Evolutionary conservation across 2,797 vertebrate species (phyloP).

Genomic region (Megalops cyprinoides): DNA sequence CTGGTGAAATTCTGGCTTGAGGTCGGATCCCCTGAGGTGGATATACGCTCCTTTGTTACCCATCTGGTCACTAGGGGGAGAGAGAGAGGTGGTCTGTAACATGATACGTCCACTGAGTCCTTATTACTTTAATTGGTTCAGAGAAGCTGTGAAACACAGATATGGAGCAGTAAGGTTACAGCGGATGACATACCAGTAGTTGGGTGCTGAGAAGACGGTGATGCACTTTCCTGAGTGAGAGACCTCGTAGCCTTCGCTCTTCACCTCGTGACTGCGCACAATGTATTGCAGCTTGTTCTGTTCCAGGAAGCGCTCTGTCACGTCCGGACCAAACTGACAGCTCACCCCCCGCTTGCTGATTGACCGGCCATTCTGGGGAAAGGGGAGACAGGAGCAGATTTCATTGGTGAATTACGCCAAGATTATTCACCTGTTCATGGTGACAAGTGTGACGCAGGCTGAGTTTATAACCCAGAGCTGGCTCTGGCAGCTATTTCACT

Average conservation of each 20-base stretch:
- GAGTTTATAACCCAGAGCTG: too few species aligned
- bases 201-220: conserved; percentile 96
- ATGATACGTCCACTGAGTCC: too few species aligned
- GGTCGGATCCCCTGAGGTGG: conserved; percentile 90
- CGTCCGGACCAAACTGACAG: conserved; percentile 92
- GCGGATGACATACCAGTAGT: conserved; percentile 85
- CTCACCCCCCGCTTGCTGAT: conserved; percentile 92
- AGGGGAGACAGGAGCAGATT: too few species aligned
- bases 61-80: conserved; percentile 89
- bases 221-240: conserved; percentile 91
- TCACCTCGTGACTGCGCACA: conserved; percentile 93
- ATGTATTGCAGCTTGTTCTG: conserved; percentile 90
- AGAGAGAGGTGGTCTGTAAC: neutral
- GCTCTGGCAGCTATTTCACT: too few species aligned
- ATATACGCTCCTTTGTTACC: conserved; percentile 96
- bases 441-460: too few species aligned
- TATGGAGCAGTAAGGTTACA: neutral
- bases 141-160: neutral
- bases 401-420: too few species aligned
- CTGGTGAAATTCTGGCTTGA: conserved; percentile 88
- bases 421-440: too few species aligned
- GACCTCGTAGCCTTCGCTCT: conserved; percentile 92
- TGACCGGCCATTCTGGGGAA: conserved; percentile 81
- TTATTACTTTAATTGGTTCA: too few species aligned
- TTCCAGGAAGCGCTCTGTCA: conserved; percentile 87